Evolutionary conservation across 2,113 vertebrate species (phyloP), one percentile per base, ranked within the genome.

Genomic region (Xiphias gladius): DNA sequence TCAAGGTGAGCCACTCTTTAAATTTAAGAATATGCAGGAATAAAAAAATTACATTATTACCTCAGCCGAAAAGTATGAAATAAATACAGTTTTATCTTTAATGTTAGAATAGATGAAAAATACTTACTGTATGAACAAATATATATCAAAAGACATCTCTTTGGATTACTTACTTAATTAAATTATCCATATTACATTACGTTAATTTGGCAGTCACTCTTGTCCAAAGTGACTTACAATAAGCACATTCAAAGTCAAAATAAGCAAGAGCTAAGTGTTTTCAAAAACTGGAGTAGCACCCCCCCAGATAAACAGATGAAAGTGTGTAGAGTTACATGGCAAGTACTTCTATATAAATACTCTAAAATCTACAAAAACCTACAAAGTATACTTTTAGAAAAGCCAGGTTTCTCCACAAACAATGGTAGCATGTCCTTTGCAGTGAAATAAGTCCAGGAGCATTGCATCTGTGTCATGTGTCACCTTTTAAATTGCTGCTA

Each of bases 1-100:
- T 99, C 98, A 75, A 97, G 76, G 98, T 99, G 46, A 16, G 84
- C 43, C 39, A 41, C 28, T 1, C 37, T 48, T 32, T 62, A 6
- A 30, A 1, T 41, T 12, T 24, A 43, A 46, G 22, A 43, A 24
- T 46, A 2, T 71, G 2, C 2, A 48, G 16, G 20, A 20, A 66
- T 70, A 1, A n/a, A 52, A 24, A 78, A 1, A 52, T 46, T n/a
- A 11, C 19, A 41, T 64, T 14, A 61, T 1, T 39, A 22, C 10
- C 11, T n/a, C 37, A 14, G 20, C 35, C 4, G 41, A n/a, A 54
- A 54, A n/a, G 41, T n/a, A 12, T 54, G 20, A 54, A n/a, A 22
- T 20, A 52, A 7, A 52, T 52, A 52, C 19, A 22, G 48, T 52
- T n/a, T 20, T 54, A 54, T 54, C 22, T n/a, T 0, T n/a, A n/a